These are phyloP conservation scores for Poecilus cupreus DNA, from an alignment of 2,888 invertebrate genomes.

Conservation along the genomic window DNA sequence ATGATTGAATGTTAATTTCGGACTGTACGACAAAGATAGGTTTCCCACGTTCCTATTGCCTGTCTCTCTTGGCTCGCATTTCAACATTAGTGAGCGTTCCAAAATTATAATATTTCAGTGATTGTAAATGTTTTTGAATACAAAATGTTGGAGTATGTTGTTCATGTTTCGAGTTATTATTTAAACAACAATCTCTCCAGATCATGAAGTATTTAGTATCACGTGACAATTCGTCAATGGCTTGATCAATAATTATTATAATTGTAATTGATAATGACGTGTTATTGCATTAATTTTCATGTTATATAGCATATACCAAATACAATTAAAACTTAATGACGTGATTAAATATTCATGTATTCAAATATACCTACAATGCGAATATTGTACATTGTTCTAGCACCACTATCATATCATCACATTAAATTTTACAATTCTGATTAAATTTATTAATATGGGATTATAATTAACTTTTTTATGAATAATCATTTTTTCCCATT, in stretches of 20 bases:
- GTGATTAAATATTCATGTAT: constrained; percentile 39
- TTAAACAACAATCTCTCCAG: too few relatives aligned
- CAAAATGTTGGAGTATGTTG: too few relatives aligned
- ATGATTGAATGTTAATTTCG: too few relatives aligned
- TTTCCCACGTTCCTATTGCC: too few relatives aligned
- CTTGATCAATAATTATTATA: constrained; percentile 17
- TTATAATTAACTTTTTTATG: background rate
- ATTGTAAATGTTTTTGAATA: too few relatives aligned
- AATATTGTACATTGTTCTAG: constrained; percentile 23
- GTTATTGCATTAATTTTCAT: constrained; percentile 41
- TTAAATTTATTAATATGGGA: constrained; percentile 20
- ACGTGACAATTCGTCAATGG: constrained; percentile 6
- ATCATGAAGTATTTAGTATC: too few relatives aligned
- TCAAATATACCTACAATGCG: constrained; percentile 34
- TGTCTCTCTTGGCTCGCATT: too few relatives aligned
- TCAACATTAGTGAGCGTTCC: too few relatives aligned
- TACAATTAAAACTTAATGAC: constrained; percentile 36
- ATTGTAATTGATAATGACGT: constrained; percentile 32
- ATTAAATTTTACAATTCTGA: constrained; percentile 9
- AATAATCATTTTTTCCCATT: background rate
- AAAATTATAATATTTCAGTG: too few relatives aligned
- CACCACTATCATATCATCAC: background rate
- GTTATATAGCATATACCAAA: constrained; percentile 32
- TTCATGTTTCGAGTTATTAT: too few relatives aligned
- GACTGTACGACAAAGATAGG: too few relatives aligned